A percentile compares a stretch with the other conserved stretches of the same genome.
phyloP scores from a whole-genome alignment of 2,797 vertebrate species.

The Hapalemur alaotrensis region DNA sequence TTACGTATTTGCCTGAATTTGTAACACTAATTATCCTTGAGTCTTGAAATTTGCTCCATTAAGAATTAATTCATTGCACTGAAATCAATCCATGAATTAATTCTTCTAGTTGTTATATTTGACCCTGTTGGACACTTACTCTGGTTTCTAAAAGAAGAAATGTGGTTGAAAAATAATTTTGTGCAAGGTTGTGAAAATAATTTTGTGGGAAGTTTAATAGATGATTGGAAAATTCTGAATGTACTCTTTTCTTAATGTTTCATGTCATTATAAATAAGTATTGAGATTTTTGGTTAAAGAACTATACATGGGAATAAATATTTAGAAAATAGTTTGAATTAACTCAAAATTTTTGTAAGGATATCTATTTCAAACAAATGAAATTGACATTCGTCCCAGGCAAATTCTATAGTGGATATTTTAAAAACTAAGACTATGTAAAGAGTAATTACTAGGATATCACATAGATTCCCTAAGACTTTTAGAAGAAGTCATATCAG shows the following conservation, averaged over 20 bases:
- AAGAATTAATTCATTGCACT: neutral
- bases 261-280: neutral
- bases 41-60: neutral
- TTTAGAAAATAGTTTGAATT: neutral
- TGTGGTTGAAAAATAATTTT: neutral
- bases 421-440: neutral
- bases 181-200: neutral
- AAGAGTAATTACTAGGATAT: neutral
- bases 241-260: neutral
- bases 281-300: neutral
- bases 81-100: slow-evolving; percentile 8
- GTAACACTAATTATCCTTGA: neutral
- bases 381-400: neutral
- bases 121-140: neutral
- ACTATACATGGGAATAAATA: neutral
- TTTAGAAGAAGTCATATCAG: neutral
- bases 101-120: neutral
- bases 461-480: neutral
- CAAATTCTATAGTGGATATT: neutral
- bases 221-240: neutral
- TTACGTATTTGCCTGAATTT: neutral
- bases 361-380: slow-evolving; percentile 6
- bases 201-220: neutral
- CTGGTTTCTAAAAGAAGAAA: slow-evolving; percentile 4
- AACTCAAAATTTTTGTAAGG: neutral